Evolutionary conservation across 2,888 invertebrate genomes (phyloP).

Genomic region (Glaucopsyche alexis): DNA sequence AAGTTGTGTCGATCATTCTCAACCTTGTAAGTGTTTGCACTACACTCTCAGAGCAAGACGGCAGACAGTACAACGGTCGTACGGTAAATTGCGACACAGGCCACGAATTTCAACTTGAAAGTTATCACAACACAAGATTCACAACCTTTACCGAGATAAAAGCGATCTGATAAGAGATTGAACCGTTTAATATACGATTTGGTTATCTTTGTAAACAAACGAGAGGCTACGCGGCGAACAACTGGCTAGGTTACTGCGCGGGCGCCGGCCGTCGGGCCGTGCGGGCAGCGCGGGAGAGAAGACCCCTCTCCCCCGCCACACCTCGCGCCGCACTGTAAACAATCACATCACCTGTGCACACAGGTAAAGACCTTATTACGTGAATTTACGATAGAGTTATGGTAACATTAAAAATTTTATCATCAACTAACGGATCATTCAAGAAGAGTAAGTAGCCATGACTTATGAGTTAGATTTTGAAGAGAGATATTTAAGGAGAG

Average conservation of each 20-base stretch:
- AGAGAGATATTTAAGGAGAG: not conserved
- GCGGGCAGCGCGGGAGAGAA: conserved; percentile 47
- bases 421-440: not conserved
- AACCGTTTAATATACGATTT: conserved; percentile 9
- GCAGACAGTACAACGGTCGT: not conserved
- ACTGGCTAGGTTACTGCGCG: conserved; percentile 73
- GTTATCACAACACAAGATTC: conserved; percentile 8
- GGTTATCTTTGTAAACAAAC: conserved; percentile 62
- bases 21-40: not conserved
- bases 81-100: conserved; percentile 14
- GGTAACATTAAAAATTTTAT: not conserved
- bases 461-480: not conserved
- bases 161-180: conserved; percentile 7
- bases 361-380: conserved; percentile 12
- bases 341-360: conserved; percentile 62
- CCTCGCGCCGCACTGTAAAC: conserved; percentile 65
- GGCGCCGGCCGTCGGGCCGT: conserved; percentile 58
- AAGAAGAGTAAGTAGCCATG: not conserved
- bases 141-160: not conserved
- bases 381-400: not conserved
- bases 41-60: not conserved
- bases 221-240: conserved; percentile 75
- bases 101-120: conserved; percentile 34
- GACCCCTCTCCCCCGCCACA: conserved; percentile 58
- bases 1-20: not conserved